Conservation (phyloP, 2,113 vertebrate species). For the Muscicapa adusta region DNA sequence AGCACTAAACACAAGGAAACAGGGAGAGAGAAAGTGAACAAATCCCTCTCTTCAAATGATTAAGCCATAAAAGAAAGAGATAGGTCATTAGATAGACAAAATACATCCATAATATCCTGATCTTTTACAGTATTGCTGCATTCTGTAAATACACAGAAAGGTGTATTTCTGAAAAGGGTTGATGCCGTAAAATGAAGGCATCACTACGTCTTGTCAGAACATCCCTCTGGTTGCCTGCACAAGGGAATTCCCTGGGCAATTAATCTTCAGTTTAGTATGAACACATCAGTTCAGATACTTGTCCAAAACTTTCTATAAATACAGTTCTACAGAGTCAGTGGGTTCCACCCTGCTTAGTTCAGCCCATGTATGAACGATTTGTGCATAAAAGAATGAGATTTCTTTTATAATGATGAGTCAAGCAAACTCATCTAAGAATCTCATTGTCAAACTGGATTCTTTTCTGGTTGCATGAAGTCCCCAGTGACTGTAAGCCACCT, state of each 20-base stretch:
- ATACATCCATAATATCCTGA: not conserved
- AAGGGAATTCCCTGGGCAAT: not conserved
- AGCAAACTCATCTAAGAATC: not conserved
- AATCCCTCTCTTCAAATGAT: not conserved
- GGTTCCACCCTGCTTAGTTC: not conserved
- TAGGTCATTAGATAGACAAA: not conserved
- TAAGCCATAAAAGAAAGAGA: not conserved
- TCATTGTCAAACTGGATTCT: not conserved
- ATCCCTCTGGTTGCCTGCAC: not conserved
- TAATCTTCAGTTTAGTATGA: not conserved
- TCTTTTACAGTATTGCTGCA: not conserved
- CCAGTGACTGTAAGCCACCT: not conserved
- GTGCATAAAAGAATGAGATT: not conserved
- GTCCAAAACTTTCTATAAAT: not conserved
- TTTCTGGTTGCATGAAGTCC: not conserved
- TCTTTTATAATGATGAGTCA: not conserved
- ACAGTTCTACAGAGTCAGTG: not conserved
- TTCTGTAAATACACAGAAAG: not conserved
- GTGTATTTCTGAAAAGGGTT: not conserved
- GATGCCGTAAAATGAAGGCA: not conserved
- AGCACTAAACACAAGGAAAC: rapidly evolving
- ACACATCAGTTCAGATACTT: not conserved
- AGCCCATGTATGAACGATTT: not conserved
- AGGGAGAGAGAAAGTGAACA: not conserved
- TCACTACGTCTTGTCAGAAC: not conserved